Evolutionary conservation across 2,888 invertebrate genomes (phyloP).

Genomic region (Rotaria socialis): DNA sequence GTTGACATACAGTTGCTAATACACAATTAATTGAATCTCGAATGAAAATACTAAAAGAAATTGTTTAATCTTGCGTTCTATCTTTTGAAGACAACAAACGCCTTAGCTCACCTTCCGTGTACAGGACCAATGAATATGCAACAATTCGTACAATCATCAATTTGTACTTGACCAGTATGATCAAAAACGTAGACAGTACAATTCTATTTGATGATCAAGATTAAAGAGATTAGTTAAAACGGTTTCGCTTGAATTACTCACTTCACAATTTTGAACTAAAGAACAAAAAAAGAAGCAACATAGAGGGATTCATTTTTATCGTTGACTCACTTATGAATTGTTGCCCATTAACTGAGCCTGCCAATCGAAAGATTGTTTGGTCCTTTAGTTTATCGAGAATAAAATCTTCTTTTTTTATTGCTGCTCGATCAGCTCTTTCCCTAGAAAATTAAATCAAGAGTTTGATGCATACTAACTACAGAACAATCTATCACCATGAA

Average conservation of each 20-base stretch:
- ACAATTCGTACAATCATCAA: constrained; percentile 66
- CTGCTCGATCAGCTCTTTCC: constrained; percentile 48
- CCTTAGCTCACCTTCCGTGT: constrained; percentile 62
- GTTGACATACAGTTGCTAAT: constrained; percentile 64
- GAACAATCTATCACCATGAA: not conserved
- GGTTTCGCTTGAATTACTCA: constrained; percentile 48
- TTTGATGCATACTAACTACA: no score
- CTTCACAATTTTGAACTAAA: constrained; percentile 64
- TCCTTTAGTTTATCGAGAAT: constrained; percentile 61
- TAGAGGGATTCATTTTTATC: no score
- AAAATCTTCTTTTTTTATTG: constrained; percentile 60
- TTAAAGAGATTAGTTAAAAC: not conserved
- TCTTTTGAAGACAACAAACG: not conserved
- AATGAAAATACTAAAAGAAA: constrained; percentile 63
- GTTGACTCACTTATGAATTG: constrained; percentile 60
- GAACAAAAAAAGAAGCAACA: not conserved
- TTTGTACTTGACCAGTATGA: constrained; percentile 61
- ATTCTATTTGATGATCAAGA: constrained; percentile 54
- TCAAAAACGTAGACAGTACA: constrained; percentile 63
- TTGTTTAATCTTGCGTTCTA: not conserved
- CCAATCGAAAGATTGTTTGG: constrained; percentile 59
- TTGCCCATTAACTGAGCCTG: constrained; percentile 63
- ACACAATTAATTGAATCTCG: constrained; percentile 64
- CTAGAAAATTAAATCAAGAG: not conserved
- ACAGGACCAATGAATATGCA: constrained; percentile 64